Evolutionary conservation across 2,113 vertebrate genomes (phyloP), one percentile per base, ranked within the genome.

Genomic region (Pimephales promelas): DNA sequence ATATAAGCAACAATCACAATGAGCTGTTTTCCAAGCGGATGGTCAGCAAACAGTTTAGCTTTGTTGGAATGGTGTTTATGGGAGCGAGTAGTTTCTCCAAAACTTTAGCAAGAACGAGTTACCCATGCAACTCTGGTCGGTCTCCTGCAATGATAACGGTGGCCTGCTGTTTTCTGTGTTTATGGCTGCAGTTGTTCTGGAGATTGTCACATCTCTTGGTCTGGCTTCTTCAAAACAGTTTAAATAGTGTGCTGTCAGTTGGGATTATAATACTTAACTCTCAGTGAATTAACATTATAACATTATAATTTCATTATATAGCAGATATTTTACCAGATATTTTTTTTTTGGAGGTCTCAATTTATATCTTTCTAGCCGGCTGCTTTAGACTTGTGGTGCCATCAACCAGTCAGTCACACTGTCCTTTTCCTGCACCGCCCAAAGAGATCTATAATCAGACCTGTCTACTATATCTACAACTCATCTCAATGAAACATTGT

Each of bases 201-300:
- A 87, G 57, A 36, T 45, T 82, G 77, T 89, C 86, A 85, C 73
- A n/a, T 18, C 66, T 74, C 26, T 84, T 84, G 72, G 73, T 75
- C 34, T 61, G 26, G 31, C 10, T 73, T 59, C 28, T 73, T 56
- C 18, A 28, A 45, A 26, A 34, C 40, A 40, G 57, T 64, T 16
- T 6, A 49, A 78, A 26, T 61, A 18, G 36, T 26, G 56, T 59
- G 36, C 56, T 79, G 56, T 14, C 56, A 79, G 24, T 62, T 79
- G 14, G 8, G 36, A 77, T 45, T 61, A 79, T 45, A 61, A 79
- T 77, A 59, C 34, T 77, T 59, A 77, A 36, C 22, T 43, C 54
- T 57, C 1, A 72, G 13, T 7, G 68, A 71, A 71, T 71, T 47
- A 47, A 47, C 3, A 47, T 72, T 6, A 8, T 47, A 72, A 72